Conservation (phyloP, 2,888 invertebrate species). For the Criorhina ranunculi region DNA sequence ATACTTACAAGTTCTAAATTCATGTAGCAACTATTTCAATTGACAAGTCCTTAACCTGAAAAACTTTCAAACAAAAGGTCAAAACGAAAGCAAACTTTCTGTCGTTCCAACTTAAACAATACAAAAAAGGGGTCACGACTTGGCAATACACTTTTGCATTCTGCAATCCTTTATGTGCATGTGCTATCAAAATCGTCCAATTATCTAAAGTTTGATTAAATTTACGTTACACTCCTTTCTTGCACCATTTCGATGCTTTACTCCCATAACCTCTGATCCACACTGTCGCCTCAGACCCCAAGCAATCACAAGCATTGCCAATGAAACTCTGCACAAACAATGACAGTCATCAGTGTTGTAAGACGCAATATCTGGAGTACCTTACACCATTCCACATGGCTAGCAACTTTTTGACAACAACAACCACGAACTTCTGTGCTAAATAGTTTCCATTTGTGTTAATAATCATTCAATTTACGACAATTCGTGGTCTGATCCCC, state of each 20-base stretch:
- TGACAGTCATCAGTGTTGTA: conserved; percentile 24
- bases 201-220: conserved; percentile 24
- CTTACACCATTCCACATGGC: conserved; percentile 26
- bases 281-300: conserved; percentile 45
- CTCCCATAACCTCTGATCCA: conserved; percentile 42
- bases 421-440: conserved; percentile 29
- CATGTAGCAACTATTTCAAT: too few relatives aligned
- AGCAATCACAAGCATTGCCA: conserved; percentile 15
- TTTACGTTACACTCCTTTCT: conserved; percentile 1
- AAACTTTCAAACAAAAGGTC: too few relatives aligned
- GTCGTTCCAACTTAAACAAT: too few relatives aligned
- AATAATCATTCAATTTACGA: conserved; percentile 74
- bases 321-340: conserved; percentile 2
- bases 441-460: conserved; percentile 68
- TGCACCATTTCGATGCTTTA: conserved; percentile 20
- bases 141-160: too few relatives aligned
- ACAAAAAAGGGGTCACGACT: too few relatives aligned
- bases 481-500: conserved; percentile 60
- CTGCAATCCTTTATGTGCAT: too few relatives aligned
- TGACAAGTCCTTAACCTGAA: too few relatives aligned
- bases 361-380: conserved; percentile 45
- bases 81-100: too few relatives aligned
- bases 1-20: too few relatives aligned
- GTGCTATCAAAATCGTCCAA: conserved; percentile 13
- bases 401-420: conserved; percentile 13